These are phyloP conservation scores for Elephas maximus DNA, from an alignment of 2,113 vertebrate species.

Conservation along the genomic window DNA sequence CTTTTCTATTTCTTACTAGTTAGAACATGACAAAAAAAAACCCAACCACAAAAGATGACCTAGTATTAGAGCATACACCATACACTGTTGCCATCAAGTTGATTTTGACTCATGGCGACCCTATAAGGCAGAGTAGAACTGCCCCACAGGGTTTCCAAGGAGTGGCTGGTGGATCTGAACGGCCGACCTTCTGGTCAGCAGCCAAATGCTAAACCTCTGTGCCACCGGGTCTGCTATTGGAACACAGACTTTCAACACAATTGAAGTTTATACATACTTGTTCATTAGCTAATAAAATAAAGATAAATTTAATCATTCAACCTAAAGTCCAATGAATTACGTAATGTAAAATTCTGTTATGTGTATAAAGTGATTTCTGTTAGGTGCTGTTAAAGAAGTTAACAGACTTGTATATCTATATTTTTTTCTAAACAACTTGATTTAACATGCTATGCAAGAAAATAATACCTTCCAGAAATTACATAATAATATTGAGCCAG, in stretches of 20 bases:
- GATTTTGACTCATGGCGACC: too few species aligned
- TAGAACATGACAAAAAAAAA: neutral
- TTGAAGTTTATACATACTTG: neutral
- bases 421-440: conserved; percentile 20
- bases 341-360: neutral
- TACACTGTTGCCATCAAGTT: too few species aligned
- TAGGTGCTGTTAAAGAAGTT: neutral
- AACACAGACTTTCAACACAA: neutral
- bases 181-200: too few species aligned
- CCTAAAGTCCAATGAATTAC: conserved; percentile 34
- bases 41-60: neutral
- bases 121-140: too few species aligned
- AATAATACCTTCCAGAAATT: conserved; percentile 31
- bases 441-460: neutral
- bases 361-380: neutral
- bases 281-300: conserved; percentile 23
- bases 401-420: neutral
- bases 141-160: too few species aligned
- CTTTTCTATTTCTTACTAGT: neutral
- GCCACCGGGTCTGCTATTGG: neutral
- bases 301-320: neutral
- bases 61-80: neutral
- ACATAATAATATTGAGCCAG: neutral
- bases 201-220: too few species aligned
- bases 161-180: too few species aligned